These are phyloP conservation scores for Bostrychus sinensis DNA, from an alignment of 2,113 vertebrate genomes.

Conservation along the genomic window DNA sequence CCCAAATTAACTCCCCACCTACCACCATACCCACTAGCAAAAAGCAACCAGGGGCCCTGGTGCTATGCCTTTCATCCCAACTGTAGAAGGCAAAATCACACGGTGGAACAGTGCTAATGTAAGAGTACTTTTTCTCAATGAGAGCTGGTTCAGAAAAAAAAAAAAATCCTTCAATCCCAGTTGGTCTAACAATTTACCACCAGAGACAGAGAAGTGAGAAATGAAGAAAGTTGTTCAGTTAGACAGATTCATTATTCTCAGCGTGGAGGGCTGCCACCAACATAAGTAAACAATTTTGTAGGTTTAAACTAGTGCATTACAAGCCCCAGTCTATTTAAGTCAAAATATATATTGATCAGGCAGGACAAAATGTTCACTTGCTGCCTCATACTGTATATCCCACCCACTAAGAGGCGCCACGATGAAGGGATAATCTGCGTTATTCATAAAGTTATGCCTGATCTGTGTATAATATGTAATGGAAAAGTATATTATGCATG, in stretches of 20 bases:
- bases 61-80: neutral
- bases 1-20: slow-evolving; percentile 12
- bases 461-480: too few relatives aligned
- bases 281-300: neutral
- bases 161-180: neutral
- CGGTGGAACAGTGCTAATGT: neutral
- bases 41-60: neutral
- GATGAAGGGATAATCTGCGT: too few relatives aligned
- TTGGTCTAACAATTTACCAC: neutral
- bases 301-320: neutral
- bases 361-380: neutral
- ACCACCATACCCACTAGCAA: slow-evolving; percentile 4
- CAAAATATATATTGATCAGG: too few relatives aligned
- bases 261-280: neutral
- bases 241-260: neutral
- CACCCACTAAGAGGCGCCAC: too few relatives aligned
- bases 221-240: neutral
- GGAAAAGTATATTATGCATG: too few relatives aligned
- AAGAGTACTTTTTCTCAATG: neutral
- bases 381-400: too few relatives aligned
- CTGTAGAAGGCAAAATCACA: neutral
- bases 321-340: too few relatives aligned
- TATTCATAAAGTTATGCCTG: too few relatives aligned
- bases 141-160: neutral
- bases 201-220: neutral